A percentile compares a stretch with the other conserved stretches of the same genome.
Evolutionary conservation across 2,888 invertebrate genomes (phyloP).

Genomic region (Tricholauxania praeusta): DNA sequence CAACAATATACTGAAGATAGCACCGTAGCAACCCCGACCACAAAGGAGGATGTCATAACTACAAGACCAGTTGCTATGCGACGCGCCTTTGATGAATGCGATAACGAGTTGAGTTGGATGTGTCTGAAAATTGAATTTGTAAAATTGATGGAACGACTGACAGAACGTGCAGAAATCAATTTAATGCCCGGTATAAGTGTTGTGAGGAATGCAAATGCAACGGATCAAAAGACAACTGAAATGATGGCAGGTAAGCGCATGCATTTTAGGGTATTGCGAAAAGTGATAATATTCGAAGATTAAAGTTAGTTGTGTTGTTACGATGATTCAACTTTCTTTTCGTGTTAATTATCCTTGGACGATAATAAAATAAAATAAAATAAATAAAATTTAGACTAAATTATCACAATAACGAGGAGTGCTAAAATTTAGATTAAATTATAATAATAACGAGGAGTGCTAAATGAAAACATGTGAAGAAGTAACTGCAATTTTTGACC

Average conservation of each 20-base stretch:
- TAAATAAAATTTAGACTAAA: too few species aligned
- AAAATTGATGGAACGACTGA: slow-evolving; percentile 80
- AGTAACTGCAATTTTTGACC: too few species aligned
- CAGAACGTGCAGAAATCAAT: slow-evolving; percentile 75
- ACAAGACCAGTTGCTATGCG: slow-evolving; percentile 44
- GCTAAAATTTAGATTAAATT: too few species aligned
- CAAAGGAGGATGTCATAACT: slow-evolving; percentile 39
- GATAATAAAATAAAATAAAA: too few species aligned
- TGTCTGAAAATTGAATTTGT: slow-evolving; percentile 84
- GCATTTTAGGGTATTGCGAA: neutral
- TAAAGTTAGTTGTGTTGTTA: neutral
- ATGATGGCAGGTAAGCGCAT: slow-evolving; percentile 72
- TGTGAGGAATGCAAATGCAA: slow-evolving; percentile 75
- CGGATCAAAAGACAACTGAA: slow-evolving; percentile 73
- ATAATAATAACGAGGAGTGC: too few species aligned
- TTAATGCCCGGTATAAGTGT: slow-evolving; percentile 82
- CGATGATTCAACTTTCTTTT: too few species aligned
- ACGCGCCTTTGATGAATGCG: slow-evolving; percentile 70
- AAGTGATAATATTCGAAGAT: neutral
- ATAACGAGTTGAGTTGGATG: slow-evolving; percentile 75
- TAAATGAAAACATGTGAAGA: too few species aligned
- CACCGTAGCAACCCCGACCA: slow-evolving; percentile 17
- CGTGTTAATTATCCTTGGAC: too few species aligned
- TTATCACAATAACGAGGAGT: too few species aligned
- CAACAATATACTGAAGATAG: slow-evolving; percentile 34